Base-by-base conservation (phyloP, 2,888 invertebrate species). In the Trachelus troglodyta region DNA sequence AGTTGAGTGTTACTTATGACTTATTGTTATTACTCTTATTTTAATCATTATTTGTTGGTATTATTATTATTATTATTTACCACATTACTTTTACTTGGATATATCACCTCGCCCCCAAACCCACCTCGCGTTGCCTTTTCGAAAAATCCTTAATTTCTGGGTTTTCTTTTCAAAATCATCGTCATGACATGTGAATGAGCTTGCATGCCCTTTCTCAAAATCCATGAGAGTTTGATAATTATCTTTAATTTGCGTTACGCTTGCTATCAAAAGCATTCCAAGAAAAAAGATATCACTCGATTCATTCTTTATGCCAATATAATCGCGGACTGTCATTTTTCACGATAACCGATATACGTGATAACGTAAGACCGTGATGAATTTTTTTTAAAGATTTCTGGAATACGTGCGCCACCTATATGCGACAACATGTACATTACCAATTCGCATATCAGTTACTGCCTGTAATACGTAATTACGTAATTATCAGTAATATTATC, bases 401-500 rank as follows among this genome's bases (percentile, higher is more conserved):
- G 31, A 69, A 40, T 40, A 15, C 40, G 40, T 15, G 30, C 69
- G 30, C 69, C 15, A 30, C 11, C 12, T 69, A 69, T 30, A 69
- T 30, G 31, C 11, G 69, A 15, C 30, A 33, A 33, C 30, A 12
- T 69, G 31, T 15, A 30, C 15, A 6, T 69, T 33, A 69, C 11
- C 79, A 68, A 76, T 73, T 77, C 30, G 79, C 74, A 74, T 78
- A 82, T 79, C 80, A 11, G 11, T 69, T 33, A 69, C 69, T 69
- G 69, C 69, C 80, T 86, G 82, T 82, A 84, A 85, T 82, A 86
- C 84, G 86, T 84, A 86, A 86, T 86, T 84, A 87, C 83, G 86
- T 85, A 86, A 87, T 87, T 88, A 88, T 86, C 87, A 86, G 83
- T 89, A 40, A 40, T 40, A 40, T 40, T 40, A 89, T 88, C 86